Evolutionary conservation across 2,888 invertebrate genomes (phyloP), one percentile per base, ranked within the genome.

Genomic region (Leptopilina syphax): DNA sequence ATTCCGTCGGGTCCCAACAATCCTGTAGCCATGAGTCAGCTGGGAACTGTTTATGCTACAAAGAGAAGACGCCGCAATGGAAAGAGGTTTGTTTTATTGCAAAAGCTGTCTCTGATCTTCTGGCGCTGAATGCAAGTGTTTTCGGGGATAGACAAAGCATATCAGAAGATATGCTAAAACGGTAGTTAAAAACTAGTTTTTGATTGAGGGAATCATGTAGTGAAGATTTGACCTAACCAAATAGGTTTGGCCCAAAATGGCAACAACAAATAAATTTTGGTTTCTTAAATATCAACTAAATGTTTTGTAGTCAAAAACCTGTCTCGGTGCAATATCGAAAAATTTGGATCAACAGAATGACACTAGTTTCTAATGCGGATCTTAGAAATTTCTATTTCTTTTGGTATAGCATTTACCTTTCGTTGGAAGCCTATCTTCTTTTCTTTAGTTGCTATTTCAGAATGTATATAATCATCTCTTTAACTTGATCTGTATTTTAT

Each of bases 21-120:
- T 86, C 89, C 91, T 86, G 90, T 90, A 84, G 93, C 93, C 89
- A 96, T 96, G 95, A 97, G 97, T 93, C 98, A 98, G 92, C 95
- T 98, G 90, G 97, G 98, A 87, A 98, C 98, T 89, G 98, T 98
- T 90, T 98, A 98, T 93, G 98, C 98, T 89, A 98, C 98, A 89
- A 98, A 98, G 93, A 94, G 98, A 91, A 95, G 98, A 91, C 94
- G 98, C 90, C 94, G 98, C 92, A 98, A 98, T 93, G 98, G 98
- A 86, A 98, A 98, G 94, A 98, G 98, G 98, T 98, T 92, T 93
- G 95, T 89, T 79, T 50, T 77, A n/a, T 9, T 34, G 7, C 34
- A 57, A 18, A 18, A 50, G 9, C 57, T 57, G 27, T 10, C 57
- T 57, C 57, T 34, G 27, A 27, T n/a, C 13, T 27, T 12, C 5